Evolutionary conservation across 2,113 vertebrate species (phyloP).

Genomic region (Willisornis vidua): DNA sequence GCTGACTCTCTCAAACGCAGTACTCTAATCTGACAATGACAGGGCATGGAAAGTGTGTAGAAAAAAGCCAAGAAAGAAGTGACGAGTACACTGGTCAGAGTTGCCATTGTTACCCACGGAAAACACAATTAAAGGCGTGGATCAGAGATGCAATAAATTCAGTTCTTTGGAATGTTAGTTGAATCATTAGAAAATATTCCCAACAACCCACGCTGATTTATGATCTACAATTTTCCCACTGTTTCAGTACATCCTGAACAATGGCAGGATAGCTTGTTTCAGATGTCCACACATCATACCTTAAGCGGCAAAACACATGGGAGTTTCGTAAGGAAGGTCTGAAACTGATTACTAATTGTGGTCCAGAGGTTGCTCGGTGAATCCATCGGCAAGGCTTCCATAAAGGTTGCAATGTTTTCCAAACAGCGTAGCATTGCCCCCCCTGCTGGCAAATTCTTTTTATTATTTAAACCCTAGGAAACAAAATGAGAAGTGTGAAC

Average conservation of each 20-base stretch:
- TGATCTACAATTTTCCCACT: not conserved
- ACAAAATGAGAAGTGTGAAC: not conserved
- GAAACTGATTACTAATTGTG: conserved; percentile 97
- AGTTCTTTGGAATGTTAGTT: not conserved
- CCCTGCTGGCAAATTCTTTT: conserved; percentile 96
- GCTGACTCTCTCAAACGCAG: not conserved
- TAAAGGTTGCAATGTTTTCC: conserved; percentile 95
- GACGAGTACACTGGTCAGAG: not conserved
- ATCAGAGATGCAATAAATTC: not conserved
- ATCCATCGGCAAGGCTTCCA: conserved; percentile 99
- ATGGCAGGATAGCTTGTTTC: not conserved
- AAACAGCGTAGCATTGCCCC: conserved; percentile 96
- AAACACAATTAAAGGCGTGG: not conserved
- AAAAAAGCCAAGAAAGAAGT: not conserved
- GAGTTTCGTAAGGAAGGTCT: conserved; percentile 95
- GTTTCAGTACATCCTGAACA: not conserved
- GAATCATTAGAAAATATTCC: not conserved
- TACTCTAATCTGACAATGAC: not conserved
- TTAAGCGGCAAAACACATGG: conserved; percentile 95
- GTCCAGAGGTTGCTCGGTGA: conserved; percentile 98
- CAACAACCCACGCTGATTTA: not conserved
- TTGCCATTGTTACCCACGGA: not conserved
- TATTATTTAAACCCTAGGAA: conserved; percentile 95
- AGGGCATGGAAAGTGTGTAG: not conserved
- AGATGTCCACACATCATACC: conserved; percentile 72